Evolutionary conservation across 1,140 invertebrate genomes (phyloP), one percentile per base, ranked within the genome.

Genomic region (Laupala kohalensis): DNA sequence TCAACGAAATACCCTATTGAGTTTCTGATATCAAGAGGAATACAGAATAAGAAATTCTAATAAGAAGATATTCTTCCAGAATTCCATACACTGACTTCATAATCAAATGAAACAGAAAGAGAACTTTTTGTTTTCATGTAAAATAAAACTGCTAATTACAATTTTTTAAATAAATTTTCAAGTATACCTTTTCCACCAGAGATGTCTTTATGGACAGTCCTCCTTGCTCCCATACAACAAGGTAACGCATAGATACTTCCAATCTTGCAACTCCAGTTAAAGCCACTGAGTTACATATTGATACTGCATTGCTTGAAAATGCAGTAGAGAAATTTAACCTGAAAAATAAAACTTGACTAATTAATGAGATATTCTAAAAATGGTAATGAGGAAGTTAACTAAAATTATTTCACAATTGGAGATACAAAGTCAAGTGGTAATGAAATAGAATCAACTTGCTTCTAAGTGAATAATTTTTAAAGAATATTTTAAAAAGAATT

Each of bases 311-410:
- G 73, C 93, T 96, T 1, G 94, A 97, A 78, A 94, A 94, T 0
- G 95, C 88, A 62, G 95, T 97, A 12, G 93, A 96, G 80, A 97
- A 97, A 81, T 95, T 97, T 72, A 96, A 87, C 78, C 93, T 92
- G 78, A 65, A 80, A 83, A 79, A 72, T 71, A 74, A 75, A 72
- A 76, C 75, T 72, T 76, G 69, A 26, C 64, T 62, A 70, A 67
- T 70, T 67, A 13, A 70, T 37, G 3, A 63, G 28, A 27, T 9
- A 26, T 9, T 26, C 65, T 24, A 23, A 6, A 6, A 9, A 23
- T 23, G 6, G 6, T 26, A 9, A 67, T 13, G 23, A 13, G 9
- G 9, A 26, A 13, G 6, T 6, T 24, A 26, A 67, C 6, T 24
- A 9, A 12, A 9, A 23, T 6, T 26, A 12, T 13, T 23, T 24